Evolutionary conservation across 2,888 invertebrate genomes (phyloP), one percentile per base, ranked within the genome.

Genomic region (Mesodorylaimus sp.): DNA sequence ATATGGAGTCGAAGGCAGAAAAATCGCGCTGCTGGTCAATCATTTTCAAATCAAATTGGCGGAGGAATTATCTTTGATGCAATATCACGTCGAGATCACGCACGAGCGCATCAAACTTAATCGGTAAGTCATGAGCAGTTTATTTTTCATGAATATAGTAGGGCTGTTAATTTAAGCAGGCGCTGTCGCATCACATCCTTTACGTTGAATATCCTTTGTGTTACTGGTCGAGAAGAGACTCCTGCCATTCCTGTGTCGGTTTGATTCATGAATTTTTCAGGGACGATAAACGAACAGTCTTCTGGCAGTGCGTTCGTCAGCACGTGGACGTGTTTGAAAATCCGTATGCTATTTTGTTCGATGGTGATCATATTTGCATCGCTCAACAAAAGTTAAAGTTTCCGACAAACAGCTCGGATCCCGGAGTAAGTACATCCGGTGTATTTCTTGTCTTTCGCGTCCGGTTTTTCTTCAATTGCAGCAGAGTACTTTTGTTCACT

Each of bases 31-130:
- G 16, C 16, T 7, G 32, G 50, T 59, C 32, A 62, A 62, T 52
- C 59, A 58, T 53, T 62, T 60, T 53, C 58, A 56, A 41, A 57
- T 62, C 28, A 51, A 48, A 28, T 36, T 60, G 10, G 51, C 51
- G 47, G 51, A 54, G 32, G 51, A 53, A 13, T 54, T 56, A 37
- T 52, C 59, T 53, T 56, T 59, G 51, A 56, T 61, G 47, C 53
- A 61, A 51, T 62, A 62, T 51, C 61, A 60, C 53, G 56, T 61
- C 25, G 60, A 61, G 26, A 55, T 61, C 37, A 56, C 54, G 50
- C 61, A 61, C 52, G 59, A 57, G 10, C 59, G 59, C 24, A 48
- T 61, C 3, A 61, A 59, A 48, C 53, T 61, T 26, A 60, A 60
- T 50, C 53, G 57, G 60, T 59, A 13, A 21, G 45, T 45, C 7